Evolutionary conservation across 2,888 invertebrate species (phyloP).

Genomic region (Meteorus colon): DNA sequence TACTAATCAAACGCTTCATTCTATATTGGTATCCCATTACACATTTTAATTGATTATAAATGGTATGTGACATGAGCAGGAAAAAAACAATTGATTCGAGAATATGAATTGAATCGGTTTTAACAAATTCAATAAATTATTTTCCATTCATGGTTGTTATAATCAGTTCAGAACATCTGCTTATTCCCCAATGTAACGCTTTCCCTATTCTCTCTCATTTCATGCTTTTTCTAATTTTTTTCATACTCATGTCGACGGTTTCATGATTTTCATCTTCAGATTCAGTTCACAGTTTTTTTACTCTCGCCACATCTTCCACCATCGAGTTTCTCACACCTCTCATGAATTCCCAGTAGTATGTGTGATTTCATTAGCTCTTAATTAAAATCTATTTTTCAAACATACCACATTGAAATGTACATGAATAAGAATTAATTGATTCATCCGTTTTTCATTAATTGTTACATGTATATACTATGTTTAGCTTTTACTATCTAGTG

Average conservation of each 20-base stretch:
- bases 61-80: conserved; percentile 31
- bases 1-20: conserved; percentile 10
- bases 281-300: background rate
- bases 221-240: conserved; percentile 13
- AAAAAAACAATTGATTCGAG: conserved; percentile 50
- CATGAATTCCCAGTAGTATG: conserved; percentile 32
- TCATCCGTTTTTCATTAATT: conserved; percentile 24
- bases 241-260: conserved; percentile 33
- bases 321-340: conserved; percentile 1
- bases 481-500: conserved; percentile 69
- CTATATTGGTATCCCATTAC: conserved; percentile 19
- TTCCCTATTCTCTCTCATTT: background rate
- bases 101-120: conserved; percentile 31
- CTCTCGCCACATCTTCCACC: background rate
- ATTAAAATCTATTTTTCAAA: conserved; percentile 14
- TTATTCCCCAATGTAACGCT: background rate
- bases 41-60: conserved; percentile 26
- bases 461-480: conserved; percentile 40
- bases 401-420: conserved; percentile 19
- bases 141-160: conserved; percentile 44
- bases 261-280: conserved; percentile 1
- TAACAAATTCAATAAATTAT: conserved; percentile 26
- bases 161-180: conserved; percentile 60
- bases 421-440: conserved; percentile 35
- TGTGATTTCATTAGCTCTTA: conserved; percentile 9